Percentiles rank a stretch among this genome's conserved stretches.
Evolutionary conservation across 2,888 invertebrate genomes (phyloP).

Genomic region (Eumacrocentrus americanus): DNA sequence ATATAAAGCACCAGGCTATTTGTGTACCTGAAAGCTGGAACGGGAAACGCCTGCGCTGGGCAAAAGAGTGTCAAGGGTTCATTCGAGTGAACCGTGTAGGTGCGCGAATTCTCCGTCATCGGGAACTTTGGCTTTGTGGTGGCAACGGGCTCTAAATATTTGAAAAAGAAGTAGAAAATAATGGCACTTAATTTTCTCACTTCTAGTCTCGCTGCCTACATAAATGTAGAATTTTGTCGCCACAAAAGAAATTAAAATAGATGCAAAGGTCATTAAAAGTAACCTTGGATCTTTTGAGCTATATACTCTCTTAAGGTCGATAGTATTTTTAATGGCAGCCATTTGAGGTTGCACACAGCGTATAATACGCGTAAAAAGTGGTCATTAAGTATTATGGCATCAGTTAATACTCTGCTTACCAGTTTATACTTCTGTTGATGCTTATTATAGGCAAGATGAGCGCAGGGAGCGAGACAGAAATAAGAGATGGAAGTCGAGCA

Average conservation of each 20-base stretch:
- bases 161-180: slow-evolving; percentile 18
- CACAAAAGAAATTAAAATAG: not conserved
- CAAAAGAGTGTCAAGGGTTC: slow-evolving; percentile 69
- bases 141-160: slow-evolving; percentile 74
- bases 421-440: too few species aligned
- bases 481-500: not conserved
- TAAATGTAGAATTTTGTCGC: not conserved
- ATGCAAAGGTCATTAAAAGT: too few species aligned
- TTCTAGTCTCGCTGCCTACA: not conserved
- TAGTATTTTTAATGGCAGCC: not conserved
- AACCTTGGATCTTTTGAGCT: not conserved
- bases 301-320: not conserved
- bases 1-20: slow-evolving; percentile 2
- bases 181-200: not conserved
- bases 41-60: slow-evolving; percentile 78
- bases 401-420: slow-evolving; percentile 1
- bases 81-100: slow-evolving; percentile 53
- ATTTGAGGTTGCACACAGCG: not conserved
- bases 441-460: too few species aligned
- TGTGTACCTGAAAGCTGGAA: slow-evolving; percentile 73
- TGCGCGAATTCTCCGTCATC: slow-evolving; percentile 59
- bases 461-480: not conserved
- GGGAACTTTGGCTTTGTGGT: slow-evolving; percentile 65
- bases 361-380: not conserved
- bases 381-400: not conserved